Conservation (phyloP, 2,797 vertebrate genomes). For the Parotocinclus haroldoi region DNA sequence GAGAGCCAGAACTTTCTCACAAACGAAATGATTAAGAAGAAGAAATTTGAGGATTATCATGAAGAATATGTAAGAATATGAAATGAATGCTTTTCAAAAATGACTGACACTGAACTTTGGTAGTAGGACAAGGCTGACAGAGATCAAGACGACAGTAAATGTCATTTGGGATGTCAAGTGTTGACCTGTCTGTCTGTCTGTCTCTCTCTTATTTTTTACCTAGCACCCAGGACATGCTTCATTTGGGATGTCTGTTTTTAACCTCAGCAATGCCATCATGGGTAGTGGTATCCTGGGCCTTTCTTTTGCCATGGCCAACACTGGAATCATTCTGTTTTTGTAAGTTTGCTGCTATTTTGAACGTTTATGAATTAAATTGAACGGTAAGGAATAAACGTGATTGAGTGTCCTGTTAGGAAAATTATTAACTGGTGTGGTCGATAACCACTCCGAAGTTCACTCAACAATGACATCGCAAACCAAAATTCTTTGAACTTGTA, state of each 20-base stretch:
- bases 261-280: conserved; percentile 97
- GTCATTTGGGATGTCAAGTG: too few species aligned
- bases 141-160: too few species aligned
- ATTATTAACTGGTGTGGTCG: too few species aligned
- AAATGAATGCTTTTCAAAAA: too few species aligned
- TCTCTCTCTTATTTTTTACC: not conserved
- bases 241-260: conserved; percentile 95
- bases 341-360: conserved; percentile 55
- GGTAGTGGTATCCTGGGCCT: conserved; percentile 95
- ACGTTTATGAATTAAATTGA: not conserved
- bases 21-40: conserved; percentile 84
- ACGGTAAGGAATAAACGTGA: not conserved
- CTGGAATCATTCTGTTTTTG: conserved; percentile 91
- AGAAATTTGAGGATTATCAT: conserved; percentile 82
- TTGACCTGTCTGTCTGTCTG: not conserved
- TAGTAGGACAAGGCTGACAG: too few species aligned
- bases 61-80: conserved; percentile 87
- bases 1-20: conserved; percentile 92
- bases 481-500: too few species aligned
- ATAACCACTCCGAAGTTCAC: too few species aligned
- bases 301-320: conserved; percentile 97
- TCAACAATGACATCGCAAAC: too few species aligned
- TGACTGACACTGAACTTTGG: too few species aligned
- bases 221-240: conserved; percentile 88
- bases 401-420: too few species aligned